Percentiles rank a stretch among this genome's conserved stretches.
Evolutionary conservation across 2,888 invertebrate genomes (phyloP).

Genomic region (Philopedon plagiatum): DNA sequence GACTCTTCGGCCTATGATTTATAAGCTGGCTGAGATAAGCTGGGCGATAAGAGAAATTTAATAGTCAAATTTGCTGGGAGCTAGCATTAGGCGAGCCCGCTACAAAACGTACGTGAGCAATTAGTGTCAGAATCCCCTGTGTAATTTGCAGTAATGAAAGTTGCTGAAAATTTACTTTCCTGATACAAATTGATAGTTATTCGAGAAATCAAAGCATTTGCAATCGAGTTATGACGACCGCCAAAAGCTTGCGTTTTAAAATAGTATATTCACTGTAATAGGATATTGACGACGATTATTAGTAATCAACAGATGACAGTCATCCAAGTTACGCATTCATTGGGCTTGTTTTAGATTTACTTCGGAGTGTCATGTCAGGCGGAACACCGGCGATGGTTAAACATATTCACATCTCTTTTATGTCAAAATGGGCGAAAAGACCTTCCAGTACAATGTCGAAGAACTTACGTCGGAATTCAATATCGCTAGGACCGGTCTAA

Average conservation of each 20-base stretch:
- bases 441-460: too few species aligned
- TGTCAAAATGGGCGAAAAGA: too few species aligned
- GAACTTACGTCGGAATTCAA: too few species aligned
- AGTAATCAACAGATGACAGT: too few species aligned
- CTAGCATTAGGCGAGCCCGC: constrained; percentile 39
- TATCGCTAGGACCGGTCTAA: too few species aligned
- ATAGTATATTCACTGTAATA: too few species aligned
- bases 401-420: too few species aligned
- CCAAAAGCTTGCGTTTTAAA: constrained; percentile 7
- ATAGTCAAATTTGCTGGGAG: constrained; percentile 50
- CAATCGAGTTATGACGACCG: constrained; percentile 9
- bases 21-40: constrained; percentile 50
- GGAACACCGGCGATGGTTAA: too few species aligned
- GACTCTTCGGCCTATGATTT: constrained; percentile 51
- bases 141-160: constrained; percentile 49
- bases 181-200: constrained; percentile 41
- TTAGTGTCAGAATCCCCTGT: constrained; percentile 47
- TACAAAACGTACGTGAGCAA: constrained; percentile 51
- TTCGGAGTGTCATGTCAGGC: too few species aligned
- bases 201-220: constrained; percentile 27
- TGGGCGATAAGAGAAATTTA: constrained; percentile 51
- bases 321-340: too few species aligned
- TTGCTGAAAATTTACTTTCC: constrained; percentile 48
- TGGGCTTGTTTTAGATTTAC: too few species aligned
- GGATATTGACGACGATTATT: too few species aligned